Base-by-base conservation (phyloP, 2,113 vertebrate genomes). In the Peromyscus maniculatus region DNA sequence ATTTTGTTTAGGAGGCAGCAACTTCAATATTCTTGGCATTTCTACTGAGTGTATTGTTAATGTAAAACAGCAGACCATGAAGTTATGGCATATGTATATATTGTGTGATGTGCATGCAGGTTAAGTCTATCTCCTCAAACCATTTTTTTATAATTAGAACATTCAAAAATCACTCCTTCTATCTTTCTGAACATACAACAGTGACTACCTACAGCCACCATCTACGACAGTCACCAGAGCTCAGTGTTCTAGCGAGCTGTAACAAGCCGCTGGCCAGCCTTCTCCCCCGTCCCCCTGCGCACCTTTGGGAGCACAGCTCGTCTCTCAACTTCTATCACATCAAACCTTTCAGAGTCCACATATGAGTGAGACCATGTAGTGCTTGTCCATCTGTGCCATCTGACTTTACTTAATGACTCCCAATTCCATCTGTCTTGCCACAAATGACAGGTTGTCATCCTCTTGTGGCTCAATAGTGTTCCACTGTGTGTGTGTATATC, bases 11-110 rank as follows among this genome's bases (percentile, higher is more conserved):
- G 4, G 87, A 75, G 55, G 71, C 43, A 93, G 13, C 75, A 92
- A 96, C 91, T 91, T 93, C 39, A 89, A 19, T 74, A 82, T 59
- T 94, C 67, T 71, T 92, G 26, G 39, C 24, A 64, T 28, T 36
- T 82, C 86, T 92, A 39, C 26, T 59, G 5, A 93, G 49, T 77
- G 52, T 62, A 77, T 69, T 93, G 67, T 87, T 69, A 84, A 64
- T 84, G 21, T 49, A 87, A 87, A 87, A 49, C 12, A 33, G 8
- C 17, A 4, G 62, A 67, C 9, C 39, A 67, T 89, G 64, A 71
- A 57, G 52, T 46, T 49, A 79, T 59, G 49, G 55, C 49, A 80
- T 1, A 7, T 64, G 69, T 5, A 52, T 39, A 69, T 15, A 64
- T 8, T 52, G 9, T 67, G 82, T 93, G 66, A 43, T 78, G 49